phyloP scores from a whole-genome alignment of 2,113 vertebrate species.

The Himantopus leucocephalus region DNA sequence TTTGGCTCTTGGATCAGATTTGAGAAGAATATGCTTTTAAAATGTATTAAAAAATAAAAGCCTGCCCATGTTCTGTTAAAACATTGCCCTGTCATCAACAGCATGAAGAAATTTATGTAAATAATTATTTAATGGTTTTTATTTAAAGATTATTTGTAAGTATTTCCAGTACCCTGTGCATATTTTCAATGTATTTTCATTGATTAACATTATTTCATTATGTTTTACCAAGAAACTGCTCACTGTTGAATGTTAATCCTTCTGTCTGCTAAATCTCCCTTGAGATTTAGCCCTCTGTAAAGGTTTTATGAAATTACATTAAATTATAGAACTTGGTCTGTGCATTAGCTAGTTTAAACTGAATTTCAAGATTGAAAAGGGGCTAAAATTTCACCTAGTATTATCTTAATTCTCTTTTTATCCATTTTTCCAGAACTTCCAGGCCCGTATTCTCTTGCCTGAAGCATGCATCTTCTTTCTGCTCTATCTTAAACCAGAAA shows the following conservation, averaged over 20 bases:
- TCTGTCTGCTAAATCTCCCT: neutral
- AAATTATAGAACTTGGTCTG: neutral
- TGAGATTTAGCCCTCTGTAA: neutral
- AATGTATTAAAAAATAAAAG: neutral
- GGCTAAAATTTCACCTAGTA: neutral
- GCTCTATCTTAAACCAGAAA: neutral
- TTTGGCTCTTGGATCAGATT: neutral
- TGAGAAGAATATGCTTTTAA: neutral
- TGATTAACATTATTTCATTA: neutral
- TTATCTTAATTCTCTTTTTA: neutral
- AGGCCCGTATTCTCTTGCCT: neutral
- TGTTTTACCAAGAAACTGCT: neutral
- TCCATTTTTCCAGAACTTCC: neutral
- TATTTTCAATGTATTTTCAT: neutral
- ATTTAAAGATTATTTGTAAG: neutral
- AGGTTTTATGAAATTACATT: neutral
- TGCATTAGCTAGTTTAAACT: neutral
- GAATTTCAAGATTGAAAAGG: neutral
- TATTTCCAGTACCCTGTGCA: neutral
- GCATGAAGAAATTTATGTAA: neutral
- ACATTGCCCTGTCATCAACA: neutral
- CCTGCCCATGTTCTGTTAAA: neutral
- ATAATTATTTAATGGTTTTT: neutral
- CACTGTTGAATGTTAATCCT: neutral
- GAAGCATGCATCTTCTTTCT: neutral